Evolutionary conservation across 2,888 invertebrate genomes (phyloP).

Genomic region (Teleogryllus oceanicus): DNA sequence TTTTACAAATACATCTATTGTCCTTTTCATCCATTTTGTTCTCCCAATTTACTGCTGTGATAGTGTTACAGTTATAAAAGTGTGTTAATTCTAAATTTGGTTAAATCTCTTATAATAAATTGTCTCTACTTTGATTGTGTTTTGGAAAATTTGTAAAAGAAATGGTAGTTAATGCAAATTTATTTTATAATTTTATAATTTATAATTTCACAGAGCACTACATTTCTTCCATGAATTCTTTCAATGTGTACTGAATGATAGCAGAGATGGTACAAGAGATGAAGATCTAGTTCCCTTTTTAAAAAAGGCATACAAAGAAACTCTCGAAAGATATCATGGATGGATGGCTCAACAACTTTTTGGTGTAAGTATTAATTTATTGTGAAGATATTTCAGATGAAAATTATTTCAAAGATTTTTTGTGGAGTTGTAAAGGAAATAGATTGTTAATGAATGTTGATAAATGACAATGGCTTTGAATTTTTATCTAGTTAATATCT

Average conservation of each 20-base stretch:
- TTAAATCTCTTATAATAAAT: no score
- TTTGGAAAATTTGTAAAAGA: neutral
- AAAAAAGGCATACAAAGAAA: slow-evolving; percentile 64
- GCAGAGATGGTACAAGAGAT: slow-evolving; percentile 49
- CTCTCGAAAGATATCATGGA: slow-evolving; percentile 69
- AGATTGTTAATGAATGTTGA: neutral
- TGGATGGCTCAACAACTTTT: slow-evolving; percentile 74
- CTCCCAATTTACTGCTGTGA: no score
- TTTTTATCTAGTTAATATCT: slow-evolving; percentile 55
- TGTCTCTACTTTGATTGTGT: no score
- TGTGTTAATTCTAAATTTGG: no score
- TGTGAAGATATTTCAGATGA: no score
- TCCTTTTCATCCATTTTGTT: no score
- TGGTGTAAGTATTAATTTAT: slow-evolving; percentile 53
- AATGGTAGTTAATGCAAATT: neutral
- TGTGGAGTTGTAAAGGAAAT: neutral
- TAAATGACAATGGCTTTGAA: no score
- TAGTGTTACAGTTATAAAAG: no score
- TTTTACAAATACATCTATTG: no score
- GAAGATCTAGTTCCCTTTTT: slow-evolving; percentile 62
- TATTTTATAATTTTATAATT: neutral
- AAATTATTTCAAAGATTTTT: no score
- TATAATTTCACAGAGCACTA: slow-evolving; percentile 53
- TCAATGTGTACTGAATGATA: slow-evolving; percentile 54
- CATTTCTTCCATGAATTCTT: slow-evolving; percentile 61